Evolutionary conservation across 2,113 vertebrate genomes (phyloP), one percentile per base, ranked within the genome.

Genomic region (Cavia aperea): DNA sequence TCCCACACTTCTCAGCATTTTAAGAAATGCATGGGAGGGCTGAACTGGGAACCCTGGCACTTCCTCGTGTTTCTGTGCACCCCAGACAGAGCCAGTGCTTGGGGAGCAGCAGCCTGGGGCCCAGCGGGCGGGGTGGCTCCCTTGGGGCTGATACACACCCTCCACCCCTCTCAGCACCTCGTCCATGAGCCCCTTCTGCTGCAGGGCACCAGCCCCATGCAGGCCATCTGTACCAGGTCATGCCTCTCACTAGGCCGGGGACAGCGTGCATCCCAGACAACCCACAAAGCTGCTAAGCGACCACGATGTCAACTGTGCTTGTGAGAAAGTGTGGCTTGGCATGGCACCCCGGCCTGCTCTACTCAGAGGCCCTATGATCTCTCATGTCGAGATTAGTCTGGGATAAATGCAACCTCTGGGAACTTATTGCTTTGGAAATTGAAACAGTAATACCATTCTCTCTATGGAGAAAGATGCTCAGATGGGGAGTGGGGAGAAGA

Each of bases 391-490:
- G 73, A 87, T 66, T 88, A 72, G 92, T 65, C 62, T n/a, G 49
- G 21, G 51, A 88, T 88, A 92, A 93, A 93, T 89, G 92, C 18
- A 92, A 18, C 81, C 60, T 78, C 13, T 46, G 31, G 66, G 54
- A 63, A 9, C 26, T 51, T 88, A 11, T 86, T 90, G 49, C 72
- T 90, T 92, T 68, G 7, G 51, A 82, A 85, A 90, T 88, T 43
- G 54, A 79, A 86, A 91, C 70, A 75, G 75, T 18, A 46, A 68
- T 63, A 51, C 31, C 49, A 60, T 79, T 79, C 43, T 85, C 88
- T 88, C 78, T 88, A 56, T 65, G 7, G 75, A 92, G 58, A 91
- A 93, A 82, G 62, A 90, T 46, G 46, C 39, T 86, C 94, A 54
- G 14, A 14, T 23, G 36, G 29, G 54, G 46, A 84, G 4, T 4